Conservation (phyloP, 2,888 invertebrate genomes). For the Deladenus siricidicola region DNA sequence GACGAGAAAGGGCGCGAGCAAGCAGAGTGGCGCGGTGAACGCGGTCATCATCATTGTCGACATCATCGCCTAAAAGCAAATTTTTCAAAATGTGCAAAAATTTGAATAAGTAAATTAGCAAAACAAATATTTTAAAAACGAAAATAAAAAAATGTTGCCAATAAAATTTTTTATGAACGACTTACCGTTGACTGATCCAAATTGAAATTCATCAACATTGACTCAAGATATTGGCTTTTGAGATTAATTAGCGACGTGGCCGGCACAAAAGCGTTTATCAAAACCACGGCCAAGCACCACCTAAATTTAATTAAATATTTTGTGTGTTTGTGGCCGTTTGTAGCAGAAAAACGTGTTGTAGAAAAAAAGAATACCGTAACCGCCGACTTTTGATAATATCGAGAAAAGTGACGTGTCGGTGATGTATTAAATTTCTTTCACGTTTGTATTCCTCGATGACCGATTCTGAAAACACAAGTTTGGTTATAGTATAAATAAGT, state of each 20-base stretch:
- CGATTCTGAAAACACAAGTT: constrained; percentile 3
- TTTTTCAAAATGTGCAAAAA: constrained; percentile 8
- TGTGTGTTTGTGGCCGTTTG: background rate
- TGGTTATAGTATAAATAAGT: background rate
- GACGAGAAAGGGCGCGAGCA: constrained; percentile 39
- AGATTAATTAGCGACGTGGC: constrained; percentile 44
- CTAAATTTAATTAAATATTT: constrained; percentile 19
- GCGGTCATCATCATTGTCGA: constrained; percentile 30
- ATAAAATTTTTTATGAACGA: background rate
- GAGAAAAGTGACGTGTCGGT: constrained; percentile 16
- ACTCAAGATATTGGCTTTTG: constrained; percentile 42
- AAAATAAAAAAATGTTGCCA: too few relatives aligned
- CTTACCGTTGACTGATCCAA: constrained; percentile 31
- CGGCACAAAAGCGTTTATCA: constrained; percentile 39
- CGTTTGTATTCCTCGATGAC: constrained; percentile 26
- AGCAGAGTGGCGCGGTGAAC: constrained; percentile 36
- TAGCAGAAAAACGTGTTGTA: background rate
- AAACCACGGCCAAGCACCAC: constrained; percentile 36
- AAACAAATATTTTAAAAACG: background rate
- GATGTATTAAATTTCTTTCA: constrained; percentile 12
- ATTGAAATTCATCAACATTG: constrained; percentile 38
- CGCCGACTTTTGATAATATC: constrained; percentile 3
- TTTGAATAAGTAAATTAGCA: too few relatives aligned
- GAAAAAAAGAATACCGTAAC: constrained; percentile 5
- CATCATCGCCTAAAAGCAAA: constrained; percentile 26